Base-by-base conservation (phyloP, 2,888 invertebrate species). In the Chloromyia formosa region DNA sequence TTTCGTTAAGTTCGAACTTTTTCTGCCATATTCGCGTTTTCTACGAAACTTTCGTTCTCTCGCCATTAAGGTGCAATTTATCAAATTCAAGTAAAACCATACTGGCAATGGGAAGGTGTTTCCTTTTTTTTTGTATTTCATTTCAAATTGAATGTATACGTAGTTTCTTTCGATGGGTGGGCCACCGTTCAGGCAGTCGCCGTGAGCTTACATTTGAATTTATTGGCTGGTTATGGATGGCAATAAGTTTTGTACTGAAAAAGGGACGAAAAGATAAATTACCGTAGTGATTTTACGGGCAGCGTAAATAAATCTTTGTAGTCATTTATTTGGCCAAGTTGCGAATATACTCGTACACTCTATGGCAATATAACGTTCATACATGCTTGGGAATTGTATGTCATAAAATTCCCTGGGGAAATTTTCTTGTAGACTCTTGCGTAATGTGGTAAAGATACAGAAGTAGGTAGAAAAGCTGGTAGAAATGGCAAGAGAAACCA, bases 191-290 rank as follows among this genome's bases (percentile, higher is more conserved):
- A 35, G 27, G 27, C n/a, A 35, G 27, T 35, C 27, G 56, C 56
- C 56, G 18, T 56, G 22, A 56, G 16, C 56, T 20, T 20, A 20
- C 10, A 56, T 16, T 56, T 20, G 56, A 18, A 56, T 56, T 56
- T 56, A 56, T 56, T 56, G 56, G 56, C 56, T 56, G 56, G 22
- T 20, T 56, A 56, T 20, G 56, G 56, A 10, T 56, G 20, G 56
- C 56, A 56, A 56, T 56, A 56, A 20, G 56, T 20, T 56, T 53
- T 1, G 5, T 56, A 20, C 20, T 49, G 56, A 20, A 56, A 56
- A 56, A 20, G 22, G 56, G 56, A 56, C 18, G 56, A 18, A 56
- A 56, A 56, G 56, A 56, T 56, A 56, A 56, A 56, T 56, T 56
- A 10, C 56, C 10, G 10, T 10, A 20, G 56, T 56, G 56, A 56